Evolutionary conservation across 2,113 vertebrate genomes (phyloP), one percentile per base, ranked within the genome.

Genomic region (Sebastes schlegelii): DNA sequence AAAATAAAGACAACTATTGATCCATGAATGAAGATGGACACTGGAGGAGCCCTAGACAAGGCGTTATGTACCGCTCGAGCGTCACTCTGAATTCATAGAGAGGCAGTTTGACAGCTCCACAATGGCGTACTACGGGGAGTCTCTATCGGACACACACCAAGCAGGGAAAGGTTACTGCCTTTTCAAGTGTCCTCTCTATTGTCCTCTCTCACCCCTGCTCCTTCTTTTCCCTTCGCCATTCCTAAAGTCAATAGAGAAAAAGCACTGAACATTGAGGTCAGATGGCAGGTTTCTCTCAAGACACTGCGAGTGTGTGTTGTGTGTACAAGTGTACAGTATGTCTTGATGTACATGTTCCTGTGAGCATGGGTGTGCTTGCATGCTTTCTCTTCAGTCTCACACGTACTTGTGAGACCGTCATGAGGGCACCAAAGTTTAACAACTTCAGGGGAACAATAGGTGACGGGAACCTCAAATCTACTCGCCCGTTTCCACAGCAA

Each of bases 1-100:
- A 88, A 93, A 92, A 92, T 86, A 89, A 91, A 91, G 89, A 89
- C 93, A 93, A 92, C 85, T 92, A 95, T 94, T 93, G 93, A 95
- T 94, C 92, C 82, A 77, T 86, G 82, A 92, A 89, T 92, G 85
- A 93, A 93, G 88, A 90, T 77, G 88, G 90, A 93, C 91, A 85
- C 40, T 83, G 86, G 85, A 85, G 76, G 81, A 90, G 81, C 54
- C 65, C 57, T n/a, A 88, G 86, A 88, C 89, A 88, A 84, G 91
- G 52, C 74, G 63, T 87, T 89, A 85, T 92, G 86, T 86, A 79
- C 80, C 88, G 87, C 80, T 83, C 8, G 63, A 87, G 87, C 65
- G 3, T 89, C 84, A 74, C 71, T 87, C 74, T 73, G 83, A 91
- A 91, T 90, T 93, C 83, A 92, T 64, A 67, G 74, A 21, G 72